These are phyloP conservation scores for Esox lucius DNA, from an alignment of 2,797 vertebrate genomes.

Conservation along the genomic window DNA sequence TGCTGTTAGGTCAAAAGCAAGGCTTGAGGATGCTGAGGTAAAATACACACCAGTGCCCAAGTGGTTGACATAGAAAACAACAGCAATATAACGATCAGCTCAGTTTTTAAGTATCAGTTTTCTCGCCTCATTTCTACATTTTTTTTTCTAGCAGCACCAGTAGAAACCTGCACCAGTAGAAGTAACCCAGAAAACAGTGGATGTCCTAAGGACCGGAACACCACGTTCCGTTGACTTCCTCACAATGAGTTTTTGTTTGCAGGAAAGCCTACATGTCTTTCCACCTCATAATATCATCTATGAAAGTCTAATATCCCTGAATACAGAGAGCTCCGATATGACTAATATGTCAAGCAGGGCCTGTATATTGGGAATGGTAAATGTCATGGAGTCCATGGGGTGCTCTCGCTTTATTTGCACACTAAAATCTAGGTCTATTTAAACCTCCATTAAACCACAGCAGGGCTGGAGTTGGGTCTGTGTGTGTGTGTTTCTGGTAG, in stretches of 20 bases:
- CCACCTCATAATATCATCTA: conserved; percentile 43
- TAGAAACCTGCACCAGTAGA: not conserved
- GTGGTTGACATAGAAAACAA: not conserved
- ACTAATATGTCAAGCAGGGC: conserved; percentile 50
- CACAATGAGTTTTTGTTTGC: no score
- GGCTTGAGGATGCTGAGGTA: not conserved
- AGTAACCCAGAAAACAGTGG: no score
- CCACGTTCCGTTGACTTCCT: no score
- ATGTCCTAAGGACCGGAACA: no score
- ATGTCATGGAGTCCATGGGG: conserved; percentile 39
- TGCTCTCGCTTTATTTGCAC: conserved; percentile 50
- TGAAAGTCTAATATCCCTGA: conserved; percentile 41
- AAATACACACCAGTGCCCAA: not conserved
- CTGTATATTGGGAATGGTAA: conserved; percentile 44
- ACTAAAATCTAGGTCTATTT: conserved; percentile 48
- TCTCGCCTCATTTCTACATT: conserved; percentile 11
- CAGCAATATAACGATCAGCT: conserved; percentile 47
- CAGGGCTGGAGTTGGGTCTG: conserved; percentile 35
- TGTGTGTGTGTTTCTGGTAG: conserved; percentile 25
- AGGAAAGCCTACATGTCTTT: conserved; percentile 9
- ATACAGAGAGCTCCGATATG: conserved; percentile 44
- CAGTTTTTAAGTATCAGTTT: conserved; percentile 19
- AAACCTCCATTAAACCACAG: conserved; percentile 23
- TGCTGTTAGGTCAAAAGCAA: not conserved
- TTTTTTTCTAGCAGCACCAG: not conserved